Base-by-base conservation (phyloP, 2,888 invertebrate genomes). In the Opisthograptis luteolata region DNA sequence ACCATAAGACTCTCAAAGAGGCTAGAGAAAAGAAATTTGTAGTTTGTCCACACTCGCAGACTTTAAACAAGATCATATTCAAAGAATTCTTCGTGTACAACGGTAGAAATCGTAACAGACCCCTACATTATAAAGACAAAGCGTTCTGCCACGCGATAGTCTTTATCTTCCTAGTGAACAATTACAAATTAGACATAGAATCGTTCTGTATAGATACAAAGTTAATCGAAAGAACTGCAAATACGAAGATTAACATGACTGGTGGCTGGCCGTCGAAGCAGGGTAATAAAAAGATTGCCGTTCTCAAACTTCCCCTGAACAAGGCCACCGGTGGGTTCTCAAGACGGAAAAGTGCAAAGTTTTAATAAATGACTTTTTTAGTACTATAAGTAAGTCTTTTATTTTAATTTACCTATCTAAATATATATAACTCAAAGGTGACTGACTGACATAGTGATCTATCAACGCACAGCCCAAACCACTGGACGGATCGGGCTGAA, bases 141-240 rank as follows among this genome's bases (percentile, higher is more conserved):
- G 64, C 83, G 0, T 51, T 89, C 3, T 88, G 88, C 32, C 76
- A 87, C 20, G 79, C 80, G 0, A 66, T 89, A 41, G 86, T 90
- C 0, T 77, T 87, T 12, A 53, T 85, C 12, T 58, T 89, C 10
- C 44, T 89, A 0, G 63, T 90, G 10, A 87, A 83, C 58, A 78
- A 83, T 47, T 80, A 70, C 24, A 86, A 82, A 52, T 71, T 84
- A 60, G 74, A 80, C 0, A 48, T 87, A 3, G 81, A 81, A 0
- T 63, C 64, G 1, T 50, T 90, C 0, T 78, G 81, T 48, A 71
- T 76, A 8, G 65, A 70, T 1, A 35, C 76, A 0, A 89, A 87
- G 28, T 42, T 81, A 2, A 71, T 81, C 0, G 60, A 73, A 0
- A 66, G 60, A 2, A 81, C 82, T 0, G 72, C 75, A 0, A 47